phyloP scores from a whole-genome alignment of 2,888 invertebrate species.

The Theretra japonica region DNA sequence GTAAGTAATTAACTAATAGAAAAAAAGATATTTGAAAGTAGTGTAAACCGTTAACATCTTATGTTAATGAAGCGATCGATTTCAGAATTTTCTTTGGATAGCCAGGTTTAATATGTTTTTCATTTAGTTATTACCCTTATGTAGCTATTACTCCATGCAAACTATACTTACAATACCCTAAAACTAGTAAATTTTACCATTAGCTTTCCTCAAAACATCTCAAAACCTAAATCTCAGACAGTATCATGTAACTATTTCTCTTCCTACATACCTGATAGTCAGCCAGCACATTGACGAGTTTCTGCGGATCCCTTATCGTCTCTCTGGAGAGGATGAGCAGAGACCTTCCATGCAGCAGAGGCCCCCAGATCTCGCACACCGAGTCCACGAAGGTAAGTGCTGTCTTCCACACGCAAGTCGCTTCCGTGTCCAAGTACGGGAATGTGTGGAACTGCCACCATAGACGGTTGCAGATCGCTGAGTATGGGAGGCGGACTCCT shows the following conservation, averaged over 20 bases:
- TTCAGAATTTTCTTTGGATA: too few relatives aligned
- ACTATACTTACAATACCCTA: too few relatives aligned
- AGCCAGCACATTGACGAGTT: conserved; percentile 87
- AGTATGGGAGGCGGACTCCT: conserved; percentile 93
- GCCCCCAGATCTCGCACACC: conserved; percentile 94
- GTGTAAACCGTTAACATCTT: too few relatives aligned
- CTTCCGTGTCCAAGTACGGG: conserved; percentile 88
- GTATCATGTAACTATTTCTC: not conserved
- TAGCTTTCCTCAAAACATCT: not conserved
- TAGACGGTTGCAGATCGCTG: conserved; percentile 91
- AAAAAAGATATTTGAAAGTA: too few relatives aligned
- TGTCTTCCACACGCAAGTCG: conserved; percentile 93
- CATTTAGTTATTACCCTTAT: too few relatives aligned
- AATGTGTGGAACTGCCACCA: conserved; percentile 95
- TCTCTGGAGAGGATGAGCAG: conserved; percentile 90
- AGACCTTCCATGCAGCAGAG: conserved; percentile 88
- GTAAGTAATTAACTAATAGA: too few relatives aligned
- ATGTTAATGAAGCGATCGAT: too few relatives aligned
- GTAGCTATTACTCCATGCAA: too few relatives aligned
- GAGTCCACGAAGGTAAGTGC: conserved; percentile 96
- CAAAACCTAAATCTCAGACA: not conserved
- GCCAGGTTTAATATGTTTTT: too few relatives aligned
- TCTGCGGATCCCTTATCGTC: conserved; percentile 91
- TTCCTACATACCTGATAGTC: conserved; percentile 85
- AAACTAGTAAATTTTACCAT: too few relatives aligned